Percentiles rank a stretch among this genome's conserved stretches.
These are phyloP conservation scores for Rapana venosa DNA, from an alignment of 2,888 invertebrate species.

Conservation along the genomic window DNA sequence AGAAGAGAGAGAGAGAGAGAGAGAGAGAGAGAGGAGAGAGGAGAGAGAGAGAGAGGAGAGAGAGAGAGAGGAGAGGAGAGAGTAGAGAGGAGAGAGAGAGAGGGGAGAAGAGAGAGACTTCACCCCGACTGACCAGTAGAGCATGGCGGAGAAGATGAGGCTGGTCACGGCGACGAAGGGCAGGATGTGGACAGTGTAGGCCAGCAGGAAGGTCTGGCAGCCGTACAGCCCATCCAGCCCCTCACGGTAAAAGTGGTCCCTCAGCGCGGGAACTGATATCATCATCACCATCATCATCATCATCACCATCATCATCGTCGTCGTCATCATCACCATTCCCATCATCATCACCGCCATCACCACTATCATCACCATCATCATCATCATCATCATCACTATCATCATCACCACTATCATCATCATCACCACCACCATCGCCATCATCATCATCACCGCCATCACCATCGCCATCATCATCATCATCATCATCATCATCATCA, in stretches of 20 bases:
- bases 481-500: no score
- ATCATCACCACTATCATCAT: no score
- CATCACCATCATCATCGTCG: no score
- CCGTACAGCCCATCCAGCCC: constrained; percentile 69
- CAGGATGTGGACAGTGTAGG: constrained; percentile 66
- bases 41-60: no score
- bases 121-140: constrained; percentile 66
- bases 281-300: neutral
- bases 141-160: constrained; percentile 60
- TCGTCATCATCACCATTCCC: no score
- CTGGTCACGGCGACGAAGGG: constrained; percentile 64
- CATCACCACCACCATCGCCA: no score
- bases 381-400: neutral
- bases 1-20: no score
- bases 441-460: no score
- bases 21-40: no score
- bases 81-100: no score
- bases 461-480: no score
- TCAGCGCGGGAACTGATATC: constrained; percentile 64
- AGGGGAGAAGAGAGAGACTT: neutral
- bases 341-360: neutral
- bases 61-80: no score
- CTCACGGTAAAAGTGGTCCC: constrained; percentile 70
- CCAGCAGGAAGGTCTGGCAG: constrained; percentile 62
- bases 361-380: neutral